These are phyloP conservation scores for Microtus oregoni DNA, from an alignment of 2,113 vertebrate species.

Conservation along the genomic window DNA sequence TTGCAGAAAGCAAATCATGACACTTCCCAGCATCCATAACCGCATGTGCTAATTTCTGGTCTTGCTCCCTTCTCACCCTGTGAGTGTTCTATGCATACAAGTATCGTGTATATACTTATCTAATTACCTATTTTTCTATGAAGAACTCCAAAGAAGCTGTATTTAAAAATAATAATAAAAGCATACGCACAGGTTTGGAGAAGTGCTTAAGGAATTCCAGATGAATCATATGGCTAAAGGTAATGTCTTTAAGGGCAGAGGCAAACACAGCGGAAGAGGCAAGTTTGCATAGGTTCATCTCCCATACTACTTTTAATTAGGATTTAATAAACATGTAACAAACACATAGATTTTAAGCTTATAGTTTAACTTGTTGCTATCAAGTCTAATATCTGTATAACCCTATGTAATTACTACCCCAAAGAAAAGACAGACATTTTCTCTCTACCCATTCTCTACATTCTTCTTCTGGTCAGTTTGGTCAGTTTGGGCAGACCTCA, in stretches of 20 bases:
- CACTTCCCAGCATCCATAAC: neutral
- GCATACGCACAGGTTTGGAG: neutral
- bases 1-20: neutral
- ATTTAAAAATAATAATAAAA: neutral
- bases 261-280: neutral
- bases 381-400: conserved; percentile 32
- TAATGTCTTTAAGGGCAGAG: neutral
- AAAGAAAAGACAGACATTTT: neutral
- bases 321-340: neutral
- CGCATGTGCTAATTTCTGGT: neutral
- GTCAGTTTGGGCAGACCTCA: neutral
- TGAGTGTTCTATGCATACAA: neutral
- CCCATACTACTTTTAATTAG: conserved; percentile 1
- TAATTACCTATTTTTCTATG: neutral
- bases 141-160: neutral
- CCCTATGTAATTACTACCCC: neutral
- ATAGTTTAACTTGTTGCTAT: neutral
- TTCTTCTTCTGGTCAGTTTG: neutral
- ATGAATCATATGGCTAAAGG: neutral
- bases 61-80: neutral
- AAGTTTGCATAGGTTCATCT: neutral
- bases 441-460: neutral
- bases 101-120: neutral
- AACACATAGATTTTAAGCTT: neutral
- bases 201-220: neutral